Evolutionary conservation across 2,113 vertebrate species (phyloP), one percentile per base, ranked within the genome.

Genomic region (Bubalus kerabau): DNA sequence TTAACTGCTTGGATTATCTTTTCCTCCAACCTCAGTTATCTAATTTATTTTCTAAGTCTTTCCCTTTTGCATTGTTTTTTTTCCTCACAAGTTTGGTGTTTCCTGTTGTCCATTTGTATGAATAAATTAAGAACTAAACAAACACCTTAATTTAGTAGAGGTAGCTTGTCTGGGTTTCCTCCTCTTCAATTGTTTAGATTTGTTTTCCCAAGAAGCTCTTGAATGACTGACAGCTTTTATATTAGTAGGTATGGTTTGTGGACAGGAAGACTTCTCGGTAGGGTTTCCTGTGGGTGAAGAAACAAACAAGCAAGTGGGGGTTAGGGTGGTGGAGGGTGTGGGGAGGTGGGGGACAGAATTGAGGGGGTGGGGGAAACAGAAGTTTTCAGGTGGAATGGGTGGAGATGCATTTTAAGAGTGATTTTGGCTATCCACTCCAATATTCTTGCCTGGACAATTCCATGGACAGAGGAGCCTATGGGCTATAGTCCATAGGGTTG

Each of bases 31-130:
- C 48, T 64, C 16, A 46, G 21, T 67, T 92, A 52, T 43, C 80
- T 87, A 76, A 76, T 87, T 81, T 54, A 74, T 97, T 92, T 32
- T 94, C n/a, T 90, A 84, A 95, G 60, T 12, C 12, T 95, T 67
- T 97, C 52, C 32, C 74, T 87, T 96, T 62, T 48, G 26, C 36
- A 32, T 83, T 74, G 36, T 86, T 64, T 90, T 87, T 14, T 17
- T 74, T 36, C 3, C 17, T n/a, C 14, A 64, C 15, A 80, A 95
- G 30, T 81, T 87, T 92, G 40, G 24, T 90, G 60, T 91, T 62
- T 26, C 60, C 36, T 76, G 4, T 80, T 81, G n/a, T 95, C 56
- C 21, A 60, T 86, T 67, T 50, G 14, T 85, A 56, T 7, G 21
- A 94, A 86, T 74, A 52, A 94, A 87, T 76, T 80, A 52, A 86